Conservation (phyloP, 2,797 vertebrate genomes). For the Sardinella longiceps region DNA sequence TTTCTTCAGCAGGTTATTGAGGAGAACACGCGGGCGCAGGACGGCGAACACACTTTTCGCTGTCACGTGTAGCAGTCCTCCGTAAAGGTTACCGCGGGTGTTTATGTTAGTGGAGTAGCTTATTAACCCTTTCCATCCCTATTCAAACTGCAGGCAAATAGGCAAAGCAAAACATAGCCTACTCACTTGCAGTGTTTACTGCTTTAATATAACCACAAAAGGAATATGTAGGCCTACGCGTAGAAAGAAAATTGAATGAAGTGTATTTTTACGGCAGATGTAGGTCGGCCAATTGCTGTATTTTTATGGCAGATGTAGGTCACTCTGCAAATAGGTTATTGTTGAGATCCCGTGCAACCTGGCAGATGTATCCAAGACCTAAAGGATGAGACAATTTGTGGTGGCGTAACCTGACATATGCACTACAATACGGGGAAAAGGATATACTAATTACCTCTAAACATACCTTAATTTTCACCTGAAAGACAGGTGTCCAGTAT, state of each 20-base stretch:
- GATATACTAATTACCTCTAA: not conserved
- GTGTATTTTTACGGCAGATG: not conserved
- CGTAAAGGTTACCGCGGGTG: constrained; percentile 76
- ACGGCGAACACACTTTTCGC: constrained; percentile 69
- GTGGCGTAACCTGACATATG: not conserved
- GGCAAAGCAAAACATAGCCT: not conserved
- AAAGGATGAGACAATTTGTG: not conserved
- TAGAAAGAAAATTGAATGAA: no score
- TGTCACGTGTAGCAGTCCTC: constrained; percentile 76
- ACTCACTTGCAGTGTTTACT: no score
- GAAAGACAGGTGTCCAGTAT: not conserved
- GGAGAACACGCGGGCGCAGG: constrained; percentile 49
- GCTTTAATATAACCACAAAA: no score
- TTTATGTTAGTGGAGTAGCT: constrained; percentile 53
- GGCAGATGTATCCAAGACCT: constrained; percentile 6
- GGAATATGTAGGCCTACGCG: no score
- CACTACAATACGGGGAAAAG: not conserved
- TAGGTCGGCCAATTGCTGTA: not conserved
- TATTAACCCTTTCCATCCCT: constrained; percentile 64
- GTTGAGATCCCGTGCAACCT: not conserved
- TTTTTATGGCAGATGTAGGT: not conserved
- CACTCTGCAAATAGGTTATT: not conserved
- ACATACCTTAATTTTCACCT: not conserved
- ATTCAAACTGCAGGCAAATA: not conserved
- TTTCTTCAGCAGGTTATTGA: constrained; percentile 59